phyloP scores from a whole-genome alignment of 92 coral and sea anemone species.

The Diadumene lineata region DNA sequence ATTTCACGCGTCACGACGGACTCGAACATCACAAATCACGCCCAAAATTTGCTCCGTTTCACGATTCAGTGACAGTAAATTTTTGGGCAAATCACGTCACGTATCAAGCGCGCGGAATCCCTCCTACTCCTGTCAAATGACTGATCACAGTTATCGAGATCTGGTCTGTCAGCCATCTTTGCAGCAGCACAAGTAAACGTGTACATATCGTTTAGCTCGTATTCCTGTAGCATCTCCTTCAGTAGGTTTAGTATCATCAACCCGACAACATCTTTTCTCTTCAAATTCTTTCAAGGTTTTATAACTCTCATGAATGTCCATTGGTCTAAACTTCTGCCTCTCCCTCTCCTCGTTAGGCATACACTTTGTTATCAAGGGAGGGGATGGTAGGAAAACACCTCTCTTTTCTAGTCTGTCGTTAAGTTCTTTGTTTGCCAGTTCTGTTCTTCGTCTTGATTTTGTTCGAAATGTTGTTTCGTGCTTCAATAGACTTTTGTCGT shows the following conservation, averaged over 20 bases:
- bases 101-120: no score
- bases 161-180: not conserved
- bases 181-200: conserved; percentile 24
- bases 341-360: not conserved
- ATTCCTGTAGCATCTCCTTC: not conserved
- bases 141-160: no score
- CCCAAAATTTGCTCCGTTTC: no score
- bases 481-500: not conserved
- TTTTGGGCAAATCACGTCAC: no score
- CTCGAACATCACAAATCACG: no score
- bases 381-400: conserved; percentile 17
- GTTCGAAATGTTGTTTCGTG: not conserved
- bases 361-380: conserved; percentile 13
- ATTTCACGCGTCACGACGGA: no score
- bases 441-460: conserved; percentile 13
- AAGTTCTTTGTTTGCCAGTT: conserved; percentile 5
- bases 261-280: not conserved
- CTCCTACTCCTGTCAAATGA: no score
- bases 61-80: no score
- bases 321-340: not conserved
- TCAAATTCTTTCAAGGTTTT: not conserved
- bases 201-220: conserved; percentile 1
- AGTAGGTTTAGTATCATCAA: not conserved
- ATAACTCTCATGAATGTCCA: not conserved
- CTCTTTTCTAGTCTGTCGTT: conserved; percentile 3